phyloP scores from a whole-genome alignment of 2,888 invertebrate genomes.

The Neoitamus cyanurus region DNA sequence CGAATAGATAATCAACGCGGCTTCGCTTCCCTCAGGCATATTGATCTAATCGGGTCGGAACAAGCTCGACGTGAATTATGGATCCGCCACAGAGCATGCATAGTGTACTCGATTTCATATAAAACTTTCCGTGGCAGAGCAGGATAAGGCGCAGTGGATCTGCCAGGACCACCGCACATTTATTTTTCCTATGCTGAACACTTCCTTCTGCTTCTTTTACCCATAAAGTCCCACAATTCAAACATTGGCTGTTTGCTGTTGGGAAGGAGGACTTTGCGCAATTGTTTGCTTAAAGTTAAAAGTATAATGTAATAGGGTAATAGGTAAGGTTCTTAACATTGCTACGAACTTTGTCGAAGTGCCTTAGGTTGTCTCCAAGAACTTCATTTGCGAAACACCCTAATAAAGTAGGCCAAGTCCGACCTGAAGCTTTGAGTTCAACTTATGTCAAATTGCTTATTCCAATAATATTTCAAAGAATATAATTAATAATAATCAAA shows the following conservation, averaged over 20 bases:
- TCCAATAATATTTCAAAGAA: too few species aligned
- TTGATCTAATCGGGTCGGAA: not conserved
- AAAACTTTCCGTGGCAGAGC: not conserved
- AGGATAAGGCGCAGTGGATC: not conserved
- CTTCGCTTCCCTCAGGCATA: not conserved
- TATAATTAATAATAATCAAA: too few species aligned
- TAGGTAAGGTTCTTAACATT: too few species aligned
- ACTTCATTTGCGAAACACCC: too few species aligned
- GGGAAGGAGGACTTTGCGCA: not conserved
- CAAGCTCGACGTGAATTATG: not conserved
- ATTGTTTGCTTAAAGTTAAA: not conserved
- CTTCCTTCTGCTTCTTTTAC: not conserved
- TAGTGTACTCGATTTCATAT: not conserved
- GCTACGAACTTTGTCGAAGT: too few species aligned
- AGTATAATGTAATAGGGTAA: too few species aligned
- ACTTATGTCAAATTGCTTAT: too few species aligned
- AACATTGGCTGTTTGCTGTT: not conserved
- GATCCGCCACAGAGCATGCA: not conserved
- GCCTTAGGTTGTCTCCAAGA: too few species aligned
- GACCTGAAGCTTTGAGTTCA: too few species aligned
- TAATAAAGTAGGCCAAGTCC: too few species aligned
- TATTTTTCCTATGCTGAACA: not conserved
- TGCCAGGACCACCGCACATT: not conserved
- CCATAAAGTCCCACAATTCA: not conserved
- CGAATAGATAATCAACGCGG: not conserved